These are phyloP conservation scores for Coelopa pilipes DNA, from an alignment of 2,888 invertebrate genomes.

Conservation along the genomic window DNA sequence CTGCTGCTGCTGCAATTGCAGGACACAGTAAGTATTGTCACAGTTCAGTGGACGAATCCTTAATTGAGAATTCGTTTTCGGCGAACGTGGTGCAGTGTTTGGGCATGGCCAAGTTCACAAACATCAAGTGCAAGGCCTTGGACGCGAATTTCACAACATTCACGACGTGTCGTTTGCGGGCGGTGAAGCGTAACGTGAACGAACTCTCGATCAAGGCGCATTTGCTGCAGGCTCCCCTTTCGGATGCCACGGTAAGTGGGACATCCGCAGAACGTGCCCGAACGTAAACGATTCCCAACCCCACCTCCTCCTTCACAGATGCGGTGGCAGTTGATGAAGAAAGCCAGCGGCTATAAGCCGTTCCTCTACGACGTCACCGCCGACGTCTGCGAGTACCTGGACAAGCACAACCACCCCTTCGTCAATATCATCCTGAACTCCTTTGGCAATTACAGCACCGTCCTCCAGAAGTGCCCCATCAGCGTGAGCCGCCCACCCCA, in stretches of 20 bases:
- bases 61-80: not conserved
- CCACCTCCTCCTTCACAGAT: slow-evolving; percentile 44
- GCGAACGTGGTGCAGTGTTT: slow-evolving; percentile 40
- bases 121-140: slow-evolving; percentile 48
- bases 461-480: slow-evolving; percentile 49
- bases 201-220: slow-evolving; percentile 47
- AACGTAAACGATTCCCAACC: not conserved
- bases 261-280: no score
- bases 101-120: slow-evolving; percentile 53
- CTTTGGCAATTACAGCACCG: slow-evolving; percentile 45
- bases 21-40: not conserved
- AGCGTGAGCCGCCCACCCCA: slow-evolving; percentile 40
- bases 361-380: slow-evolving; percentile 52
- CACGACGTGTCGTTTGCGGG: slow-evolving; percentile 49
- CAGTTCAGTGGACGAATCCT: no score
- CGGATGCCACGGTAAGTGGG: slow-evolving; percentile 49
- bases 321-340: slow-evolving; percentile 52
- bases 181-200: slow-evolving; percentile 53
- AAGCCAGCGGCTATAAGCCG: slow-evolving; percentile 55
- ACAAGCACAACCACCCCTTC: slow-evolving; percentile 56
- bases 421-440: slow-evolving; percentile 51
- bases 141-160: slow-evolving; percentile 47
- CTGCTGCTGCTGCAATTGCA: not conserved
- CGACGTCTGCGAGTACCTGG: slow-evolving; percentile 53
- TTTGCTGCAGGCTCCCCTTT: slow-evolving; percentile 46